These are phyloP conservation scores for Brachynemurus nebulosus DNA, from an alignment of 2,888 invertebrate genomes.

Conservation along the genomic window DNA sequence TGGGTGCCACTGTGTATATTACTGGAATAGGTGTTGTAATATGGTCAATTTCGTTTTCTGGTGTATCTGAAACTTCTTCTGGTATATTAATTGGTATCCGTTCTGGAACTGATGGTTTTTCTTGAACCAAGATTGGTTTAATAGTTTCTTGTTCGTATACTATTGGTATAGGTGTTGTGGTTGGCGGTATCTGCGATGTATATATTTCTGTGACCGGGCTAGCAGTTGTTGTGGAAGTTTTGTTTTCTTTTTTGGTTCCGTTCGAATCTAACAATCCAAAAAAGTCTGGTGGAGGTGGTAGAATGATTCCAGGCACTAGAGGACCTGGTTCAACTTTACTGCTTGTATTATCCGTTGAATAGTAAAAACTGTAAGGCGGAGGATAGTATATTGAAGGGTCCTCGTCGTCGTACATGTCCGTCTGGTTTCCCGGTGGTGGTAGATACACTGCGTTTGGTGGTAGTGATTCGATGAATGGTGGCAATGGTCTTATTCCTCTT, in stretches of 20 bases:
- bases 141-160: neutral
- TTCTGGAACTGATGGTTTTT: constrained; percentile 4
- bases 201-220: constrained; percentile 27
- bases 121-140: neutral
- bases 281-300: constrained; percentile 80
- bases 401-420: constrained; percentile 74
- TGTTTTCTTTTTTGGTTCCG: constrained; percentile 12
- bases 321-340: constrained; percentile 68
- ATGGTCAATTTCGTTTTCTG: too few species aligned
- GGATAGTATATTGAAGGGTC: constrained; percentile 86
- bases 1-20: neutral
- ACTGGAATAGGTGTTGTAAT: constrained; percentile 1
- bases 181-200: constrained; percentile 14
- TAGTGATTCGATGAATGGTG: constrained; percentile 34
- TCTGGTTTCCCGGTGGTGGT: constrained; percentile 43
- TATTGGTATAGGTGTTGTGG: neutral
- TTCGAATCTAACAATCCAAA: constrained; percentile 55
- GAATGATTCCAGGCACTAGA: constrained; percentile 73
- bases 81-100: constrained; percentile 8
- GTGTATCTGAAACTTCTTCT: constrained; percentile 3
- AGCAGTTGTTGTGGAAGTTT: constrained; percentile 32
- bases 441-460: constrained; percentile 49
- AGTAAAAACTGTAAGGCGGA: constrained; percentile 80
- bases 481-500: constrained; percentile 20
- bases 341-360: constrained; percentile 60